Evolutionary conservation across 2,888 invertebrate species (phyloP).

Genomic region (Orthonychiurus folsomi): DNA sequence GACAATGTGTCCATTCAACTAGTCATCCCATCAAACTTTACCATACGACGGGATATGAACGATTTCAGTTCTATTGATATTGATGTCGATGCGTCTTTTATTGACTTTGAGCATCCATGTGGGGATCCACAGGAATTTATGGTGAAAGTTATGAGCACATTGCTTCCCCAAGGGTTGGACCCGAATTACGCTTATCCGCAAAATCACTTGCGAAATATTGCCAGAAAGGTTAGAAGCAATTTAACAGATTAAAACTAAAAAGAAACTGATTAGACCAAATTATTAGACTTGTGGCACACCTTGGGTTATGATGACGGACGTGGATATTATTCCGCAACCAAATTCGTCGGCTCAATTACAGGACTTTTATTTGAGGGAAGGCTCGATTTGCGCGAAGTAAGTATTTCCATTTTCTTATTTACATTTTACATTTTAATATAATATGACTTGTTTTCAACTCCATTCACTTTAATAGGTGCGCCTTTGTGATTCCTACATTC

Average conservation of each 20-base stretch:
- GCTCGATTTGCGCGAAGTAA: conserved; percentile 39
- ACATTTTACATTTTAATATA: neutral
- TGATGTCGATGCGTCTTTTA: conserved; percentile 14
- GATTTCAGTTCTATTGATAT: conserved; percentile 1
- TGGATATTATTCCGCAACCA: conserved; percentile 74
- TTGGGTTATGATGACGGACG: conserved; percentile 74
- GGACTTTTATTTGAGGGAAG: conserved; percentile 36
- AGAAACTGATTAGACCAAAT: neutral
- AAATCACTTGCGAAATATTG: conserved; percentile 78
- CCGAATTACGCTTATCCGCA: conserved; percentile 52
- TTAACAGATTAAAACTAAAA: neutral
- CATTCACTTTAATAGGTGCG: conserved; percentile 54
- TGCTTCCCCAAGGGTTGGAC: conserved; percentile 45
- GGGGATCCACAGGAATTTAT: conserved; percentile 58
- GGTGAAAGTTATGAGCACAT: conserved; percentile 52
- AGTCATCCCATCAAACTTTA: conserved; percentile 55
- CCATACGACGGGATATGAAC: conserved; percentile 13
- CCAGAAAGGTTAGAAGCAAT: conserved; percentile 51
- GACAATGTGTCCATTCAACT: conserved; percentile 68
- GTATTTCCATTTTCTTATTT: neutral
- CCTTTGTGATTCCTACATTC: conserved; percentile 82
- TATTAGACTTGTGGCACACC: conserved; percentile 43
- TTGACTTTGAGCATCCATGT: conserved; percentile 50
- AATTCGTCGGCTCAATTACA: conserved; percentile 60
- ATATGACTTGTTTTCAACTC: neutral